A percentile compares a stretch with the other conserved stretches of the same genome.
phyloP scores from a whole-genome alignment of 1,140 invertebrate species.

The Drosophila yakuba region DNA sequence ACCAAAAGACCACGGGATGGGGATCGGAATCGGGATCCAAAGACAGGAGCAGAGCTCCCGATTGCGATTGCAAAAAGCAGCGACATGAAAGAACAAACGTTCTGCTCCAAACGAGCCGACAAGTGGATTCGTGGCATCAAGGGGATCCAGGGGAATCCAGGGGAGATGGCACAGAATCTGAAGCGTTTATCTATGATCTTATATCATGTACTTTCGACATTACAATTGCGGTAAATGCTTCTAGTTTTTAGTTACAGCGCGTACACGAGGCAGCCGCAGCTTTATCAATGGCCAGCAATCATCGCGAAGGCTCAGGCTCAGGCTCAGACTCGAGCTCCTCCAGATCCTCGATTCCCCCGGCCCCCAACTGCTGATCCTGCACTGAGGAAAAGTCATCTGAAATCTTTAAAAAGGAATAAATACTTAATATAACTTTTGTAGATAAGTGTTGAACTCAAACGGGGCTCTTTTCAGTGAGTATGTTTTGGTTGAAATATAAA shows the following conservation, averaged over 20 bases:
- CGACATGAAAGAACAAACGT: conserved; percentile 75
- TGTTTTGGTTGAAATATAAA: not conserved
- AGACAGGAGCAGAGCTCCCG: conserved; percentile 61
- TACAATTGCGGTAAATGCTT: conserved; percentile 85
- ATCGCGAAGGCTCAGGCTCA: conserved; percentile 52
- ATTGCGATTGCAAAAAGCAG: conserved; percentile 50
- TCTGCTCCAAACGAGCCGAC: conserved; percentile 70
- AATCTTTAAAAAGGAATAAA: not conserved
- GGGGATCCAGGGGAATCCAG: not conserved
- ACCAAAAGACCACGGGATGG: not conserved
- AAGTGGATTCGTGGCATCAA: conserved; percentile 40
- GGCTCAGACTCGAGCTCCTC: conserved; percentile 21
- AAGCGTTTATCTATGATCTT: conserved; percentile 84
- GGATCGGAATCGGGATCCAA: conserved; percentile 9
- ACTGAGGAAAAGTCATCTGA: not conserved
- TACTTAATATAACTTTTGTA: too few species aligned
- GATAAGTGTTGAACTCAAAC: too few species aligned
- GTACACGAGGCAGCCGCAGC: conserved; percentile 73
- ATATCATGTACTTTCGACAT: conserved; percentile 85
- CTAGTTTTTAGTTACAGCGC: conserved; percentile 85
- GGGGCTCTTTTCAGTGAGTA: too few species aligned
- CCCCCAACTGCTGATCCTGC: not conserved
- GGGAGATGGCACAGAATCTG: conserved; percentile 78
- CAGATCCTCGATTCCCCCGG: conserved; percentile 7
- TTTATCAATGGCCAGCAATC: conserved; percentile 81